Base-by-base conservation (phyloP, 2,888 invertebrate genomes). In the Idaea dimidiata region DNA sequence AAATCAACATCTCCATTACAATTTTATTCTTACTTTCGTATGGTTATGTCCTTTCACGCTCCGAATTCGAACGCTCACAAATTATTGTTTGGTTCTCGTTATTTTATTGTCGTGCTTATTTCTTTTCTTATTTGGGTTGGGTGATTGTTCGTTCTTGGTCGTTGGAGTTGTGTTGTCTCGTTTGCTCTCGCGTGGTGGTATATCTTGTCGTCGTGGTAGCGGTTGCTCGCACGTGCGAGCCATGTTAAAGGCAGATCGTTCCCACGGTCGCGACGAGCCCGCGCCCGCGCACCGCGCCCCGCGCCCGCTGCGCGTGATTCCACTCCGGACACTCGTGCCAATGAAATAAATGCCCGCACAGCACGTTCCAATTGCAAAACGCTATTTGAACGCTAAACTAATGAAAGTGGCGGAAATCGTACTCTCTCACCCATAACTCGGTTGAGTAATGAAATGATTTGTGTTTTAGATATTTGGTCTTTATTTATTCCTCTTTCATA, bases 221-320 rank as follows among this genome's bases (percentile, higher is more conserved):
- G 84, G 85, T 43, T 81, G 83, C 80, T 86, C 89, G 91, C 92
- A 92, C 92, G 92, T 91, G 92, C 91, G 91, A 87, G 24, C 24
- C 87, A 85, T 86, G 91, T 89, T 91, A 91, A 92, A 91, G 91
- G 90, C 92, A 89, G 87, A 88, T 82, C 91, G 88, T 92, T 92
- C 92, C 91, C 92, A 92, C 92, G 92, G 81, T 82, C 82, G 82
- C 79, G 79, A 76, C 78, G 75, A 74, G 74, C 77, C 68, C 68
- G n/a, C 61, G 73, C 68, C 73, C 76, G 75, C 77, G 72, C 75
- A 68, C 77, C 68, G 74, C 74, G 72, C 62, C 68, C 57, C 65
- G 64, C 67, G 80, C 73, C 73, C 77, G 76, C 78, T 75, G 83
- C 79, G 88, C 84, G 85, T 88, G 89, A 87, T 86, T 84, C 86